Base-by-base conservation (phyloP, 2,113 vertebrate genomes). In the Cryptomyrus ogoouensis region DNA sequence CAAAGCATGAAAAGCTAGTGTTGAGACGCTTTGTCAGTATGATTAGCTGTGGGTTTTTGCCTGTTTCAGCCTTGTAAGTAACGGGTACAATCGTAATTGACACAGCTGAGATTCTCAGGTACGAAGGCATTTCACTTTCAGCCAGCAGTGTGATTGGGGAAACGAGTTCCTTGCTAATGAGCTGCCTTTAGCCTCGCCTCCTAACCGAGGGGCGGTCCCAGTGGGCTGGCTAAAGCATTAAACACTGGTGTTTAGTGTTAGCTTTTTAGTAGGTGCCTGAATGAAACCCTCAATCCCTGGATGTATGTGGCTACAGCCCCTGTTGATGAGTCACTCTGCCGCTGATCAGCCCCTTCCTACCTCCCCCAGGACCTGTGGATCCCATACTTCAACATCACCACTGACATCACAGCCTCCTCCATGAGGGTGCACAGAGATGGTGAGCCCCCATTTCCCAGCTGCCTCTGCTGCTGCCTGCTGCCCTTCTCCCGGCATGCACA, bases 391-490 rank as follows among this genome's bases (percentile, higher is more conserved):
- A 96, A 97, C 58, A 95, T 99, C 91, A 99, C 97, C 31, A 98
- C 98, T 0, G 97, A 98, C 90, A 98, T 99, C 96, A 98, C 97
- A 0, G 98, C 98, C 46, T 99, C 97, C 0, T 94, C 96, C 42
- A 98, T 98, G 97, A 94, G 98, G 90, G 96, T 97, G 58, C 97
- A 98, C 95, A 99, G 96, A 0, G 96, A 99, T 0, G 98, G 98
- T 99, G 91, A 53, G 94, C 74, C n/a, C 62, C 15, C 62, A 3
- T 15, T 80, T 62, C 47, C 39, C 49, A 53, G 52, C 12, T 17
- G 39, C 80, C 88, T 66, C 39, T 10, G 31, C 44, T 46, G 2
- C 19, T 88, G 53, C 53, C 53, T 2, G 56, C 39, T 80, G 58
- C 66, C 66, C 49, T 2, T 5, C 39, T 88, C 39, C 17, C 3